Evolutionary conservation across 1,140 invertebrate genomes (phyloP), one percentile per base, ranked within the genome.

Genomic region (Drosophila triauraria): DNA sequence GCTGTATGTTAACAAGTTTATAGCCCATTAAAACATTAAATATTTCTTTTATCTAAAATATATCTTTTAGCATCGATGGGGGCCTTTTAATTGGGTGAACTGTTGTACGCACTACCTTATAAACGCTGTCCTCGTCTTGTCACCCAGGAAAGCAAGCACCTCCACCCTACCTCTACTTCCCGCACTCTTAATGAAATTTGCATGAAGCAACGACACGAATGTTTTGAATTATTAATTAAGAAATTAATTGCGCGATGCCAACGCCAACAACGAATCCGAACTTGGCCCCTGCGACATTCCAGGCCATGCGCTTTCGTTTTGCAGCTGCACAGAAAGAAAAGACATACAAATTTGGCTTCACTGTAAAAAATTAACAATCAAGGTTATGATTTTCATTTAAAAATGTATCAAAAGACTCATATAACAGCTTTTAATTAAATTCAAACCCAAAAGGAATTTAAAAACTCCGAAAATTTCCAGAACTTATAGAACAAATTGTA

Each of bases 181-280:
- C n/a, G 1, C n/a, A 27, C 25, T 20, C 13, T 17, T 23, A 38
- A 67, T 81, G 56, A 48, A 71, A 84, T 83, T 84, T 70, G 78
- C 82, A 85, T 78, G 43, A 32, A 48, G 44, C 56, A 79, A 60
- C 42, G 60, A 67, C 65, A 50, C 53, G 75, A 75, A 74, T 57
- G 69, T 20, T 68, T 75, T 82, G 83, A 85, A 85, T 85, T 85
- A 82, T 75, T 87, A 87, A 87, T 85, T 75, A 82, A 86, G 27
- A 75, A 63, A 68, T 79, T 81, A 82, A 87, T 82, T 87, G 69
- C 80, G 50, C 72, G 72, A 40, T 71, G 20, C 12, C 30, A 35
- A 20, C 44, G 51, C 13, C 30, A 51, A 47, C 58, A 23, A 75
- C 51, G 47, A 51, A 51, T 53, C 56, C 47, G 42, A 76, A 53